A percentile compares a stretch with the other conserved stretches of the same genome.
Evolutionary conservation across 1,140 invertebrate genomes (phyloP).

Genomic region (Bombus terrestris): DNA sequence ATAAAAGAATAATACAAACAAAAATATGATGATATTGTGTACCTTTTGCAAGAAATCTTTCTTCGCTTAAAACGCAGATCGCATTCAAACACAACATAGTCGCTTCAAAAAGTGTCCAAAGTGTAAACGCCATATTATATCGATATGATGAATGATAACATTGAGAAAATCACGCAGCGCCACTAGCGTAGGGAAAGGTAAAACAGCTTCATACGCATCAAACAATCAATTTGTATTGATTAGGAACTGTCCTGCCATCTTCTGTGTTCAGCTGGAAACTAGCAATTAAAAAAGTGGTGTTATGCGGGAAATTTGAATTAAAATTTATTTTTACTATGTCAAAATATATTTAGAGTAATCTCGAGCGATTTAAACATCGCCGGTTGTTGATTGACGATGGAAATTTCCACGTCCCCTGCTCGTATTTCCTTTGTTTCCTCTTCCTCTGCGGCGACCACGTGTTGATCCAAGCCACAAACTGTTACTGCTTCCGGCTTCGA

Average conservation of each 20-base stretch:
- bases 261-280: background rate
- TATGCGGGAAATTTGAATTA: background rate
- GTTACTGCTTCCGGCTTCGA: too few relatives aligned
- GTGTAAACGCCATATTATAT: conserved; percentile 87
- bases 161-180: background rate
- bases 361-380: background rate
- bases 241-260: background rate
- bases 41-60: too few relatives aligned
- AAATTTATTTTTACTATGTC: too few relatives aligned
- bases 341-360: background rate
- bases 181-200: background rate
- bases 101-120: conserved; percentile 82
- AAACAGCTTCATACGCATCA: background rate
- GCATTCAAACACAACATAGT: too few relatives aligned
- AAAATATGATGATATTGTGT: too few relatives aligned
- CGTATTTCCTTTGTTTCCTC: too few relatives aligned
- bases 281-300: background rate
- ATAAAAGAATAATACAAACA: too few relatives aligned
- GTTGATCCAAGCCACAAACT: too few relatives aligned
- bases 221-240: conserved; percentile 4
- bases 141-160: conserved; percentile 11
- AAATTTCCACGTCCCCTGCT: too few relatives aligned
- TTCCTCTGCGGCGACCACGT: too few relatives aligned
- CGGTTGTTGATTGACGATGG: too few relatives aligned
- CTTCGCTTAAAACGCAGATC: too few relatives aligned